Evolutionary conservation across 2,113 vertebrate genomes (phyloP).

Genomic region (Rutilus rutilus): DNA sequence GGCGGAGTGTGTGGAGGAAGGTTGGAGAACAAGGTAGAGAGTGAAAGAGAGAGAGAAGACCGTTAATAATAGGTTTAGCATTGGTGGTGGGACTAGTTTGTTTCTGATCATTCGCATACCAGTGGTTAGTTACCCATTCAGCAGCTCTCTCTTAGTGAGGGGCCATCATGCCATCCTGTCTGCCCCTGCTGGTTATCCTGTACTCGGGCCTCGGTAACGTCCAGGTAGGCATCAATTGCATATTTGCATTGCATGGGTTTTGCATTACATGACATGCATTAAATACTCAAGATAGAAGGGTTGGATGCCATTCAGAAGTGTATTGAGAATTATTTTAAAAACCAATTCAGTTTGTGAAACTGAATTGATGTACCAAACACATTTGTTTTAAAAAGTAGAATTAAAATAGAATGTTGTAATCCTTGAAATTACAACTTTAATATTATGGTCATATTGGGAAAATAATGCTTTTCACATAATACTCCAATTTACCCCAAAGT

Average conservation of each 20-base stretch:
- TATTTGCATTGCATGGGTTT: conserved; percentile 14
- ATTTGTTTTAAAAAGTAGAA: neutral
- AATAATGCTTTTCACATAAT: neutral
- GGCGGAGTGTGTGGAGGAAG: conserved; percentile 51
- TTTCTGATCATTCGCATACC: conserved; percentile 1
- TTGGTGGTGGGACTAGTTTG: conserved; percentile 58
- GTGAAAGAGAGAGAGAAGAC: conserved; percentile 73
- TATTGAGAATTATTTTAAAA: neutral
- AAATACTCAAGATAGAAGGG: neutral
- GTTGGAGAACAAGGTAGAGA: conserved; percentile 30
- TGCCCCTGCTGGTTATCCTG: conserved; percentile 62
- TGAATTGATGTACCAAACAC: neutral
- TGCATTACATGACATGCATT: neutral
- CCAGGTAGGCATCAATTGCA: conserved; percentile 68
- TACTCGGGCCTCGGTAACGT: conserved; percentile 52
- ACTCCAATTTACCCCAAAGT: neutral
- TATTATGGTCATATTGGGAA: neutral
- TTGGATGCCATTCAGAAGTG: neutral
- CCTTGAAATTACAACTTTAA: neutral
- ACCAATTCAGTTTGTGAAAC: no score
- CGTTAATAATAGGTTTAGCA: conserved; percentile 67
- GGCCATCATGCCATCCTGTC: conserved; percentile 67
- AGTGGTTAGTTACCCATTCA: neutral
- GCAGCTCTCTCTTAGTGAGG: conserved; percentile 12
- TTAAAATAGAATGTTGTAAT: neutral